Percentiles rank a stretch among this genome's conserved stretches.
Evolutionary conservation across 1,140 invertebrate genomes (phyloP).

Genomic region (Leptopilina boulardi): DNA sequence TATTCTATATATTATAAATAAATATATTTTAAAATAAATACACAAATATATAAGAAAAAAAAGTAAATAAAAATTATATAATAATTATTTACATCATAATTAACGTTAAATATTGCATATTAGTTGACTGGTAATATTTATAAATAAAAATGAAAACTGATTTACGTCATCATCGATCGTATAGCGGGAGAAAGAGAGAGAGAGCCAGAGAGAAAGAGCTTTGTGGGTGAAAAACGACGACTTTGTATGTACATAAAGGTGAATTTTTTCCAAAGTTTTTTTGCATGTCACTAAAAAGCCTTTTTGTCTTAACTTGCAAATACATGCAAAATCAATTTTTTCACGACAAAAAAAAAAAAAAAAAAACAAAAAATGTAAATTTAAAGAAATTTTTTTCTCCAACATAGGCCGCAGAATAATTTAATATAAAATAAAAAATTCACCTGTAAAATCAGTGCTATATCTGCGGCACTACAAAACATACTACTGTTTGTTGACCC

Average conservation of each 20-base stretch:
- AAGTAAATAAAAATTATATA: background rate
- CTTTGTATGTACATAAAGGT: background rate
- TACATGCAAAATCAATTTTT: background rate
- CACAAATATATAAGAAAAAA: too few relatives aligned
- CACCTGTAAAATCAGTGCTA: too few relatives aligned
- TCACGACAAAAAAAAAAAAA: too few relatives aligned
- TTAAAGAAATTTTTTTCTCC: background rate
- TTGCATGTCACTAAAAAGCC: background rate
- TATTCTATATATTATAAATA: too few relatives aligned
- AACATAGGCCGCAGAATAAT: background rate
- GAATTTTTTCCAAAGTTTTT: background rate
- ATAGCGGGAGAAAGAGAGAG: too few relatives aligned
- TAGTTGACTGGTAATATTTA: background rate
- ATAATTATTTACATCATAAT: too few relatives aligned
- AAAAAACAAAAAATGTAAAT: constrained; percentile 6
- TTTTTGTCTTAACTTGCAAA: background rate
- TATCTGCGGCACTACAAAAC: too few relatives aligned
- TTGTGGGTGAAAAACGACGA: constrained; percentile 4
- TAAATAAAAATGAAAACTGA: constrained; percentile 14
- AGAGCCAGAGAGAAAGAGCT: too few relatives aligned
- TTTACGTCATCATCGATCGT: constrained; percentile 17
- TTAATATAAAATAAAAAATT: too few relatives aligned
- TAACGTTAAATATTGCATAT: background rate
- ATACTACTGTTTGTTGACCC: constrained; percentile 7
- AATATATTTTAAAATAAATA: too few relatives aligned